A percentile compares a stretch with the other conserved stretches of the same genome.
phyloP scores from a whole-genome alignment of 2,888 invertebrate genomes.

The Aproaerema taeniolella region DNA sequence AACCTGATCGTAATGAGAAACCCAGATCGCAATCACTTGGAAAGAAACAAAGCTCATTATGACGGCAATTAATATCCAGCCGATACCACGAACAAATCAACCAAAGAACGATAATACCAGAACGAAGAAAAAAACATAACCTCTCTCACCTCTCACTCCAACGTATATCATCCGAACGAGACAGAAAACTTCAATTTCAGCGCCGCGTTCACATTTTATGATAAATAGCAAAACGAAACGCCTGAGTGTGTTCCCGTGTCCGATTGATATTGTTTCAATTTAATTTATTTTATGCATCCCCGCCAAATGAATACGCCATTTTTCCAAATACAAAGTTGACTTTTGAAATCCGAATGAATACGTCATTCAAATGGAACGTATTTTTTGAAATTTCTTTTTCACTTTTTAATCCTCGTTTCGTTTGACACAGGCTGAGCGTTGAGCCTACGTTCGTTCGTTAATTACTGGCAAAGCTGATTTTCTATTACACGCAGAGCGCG shows the following conservation, averaged over 20 bases:
- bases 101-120: conserved; percentile 49
- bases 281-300: conserved; percentile 63
- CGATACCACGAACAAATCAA: conserved; percentile 64
- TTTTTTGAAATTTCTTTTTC: no score
- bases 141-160: conserved; percentile 28
- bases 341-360: conserved; percentile 34
- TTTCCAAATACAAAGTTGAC: conserved; percentile 24
- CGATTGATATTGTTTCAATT: conserved; percentile 65
- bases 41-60: conserved; percentile 61
- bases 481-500: conserved; percentile 51
- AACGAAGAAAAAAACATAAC: conserved; percentile 49
- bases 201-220: conserved; percentile 57
- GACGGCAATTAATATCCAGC: conserved; percentile 63
- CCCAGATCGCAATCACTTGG: conserved; percentile 39
- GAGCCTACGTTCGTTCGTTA: neutral
- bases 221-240: conserved; percentile 60
- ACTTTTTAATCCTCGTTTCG: no score
- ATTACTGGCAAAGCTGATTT: conserved; percentile 61
- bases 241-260: conserved; percentile 63
- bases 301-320: conserved; percentile 46
- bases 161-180: conserved; percentile 31
- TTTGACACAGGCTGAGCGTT: no score
- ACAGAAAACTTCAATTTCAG: conserved; percentile 47
- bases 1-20: conserved; percentile 31
- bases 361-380: no score